These are phyloP conservation scores for Camelus dromedarius DNA, from an alignment of 2,113 vertebrate genomes.

Conservation along the genomic window DNA sequence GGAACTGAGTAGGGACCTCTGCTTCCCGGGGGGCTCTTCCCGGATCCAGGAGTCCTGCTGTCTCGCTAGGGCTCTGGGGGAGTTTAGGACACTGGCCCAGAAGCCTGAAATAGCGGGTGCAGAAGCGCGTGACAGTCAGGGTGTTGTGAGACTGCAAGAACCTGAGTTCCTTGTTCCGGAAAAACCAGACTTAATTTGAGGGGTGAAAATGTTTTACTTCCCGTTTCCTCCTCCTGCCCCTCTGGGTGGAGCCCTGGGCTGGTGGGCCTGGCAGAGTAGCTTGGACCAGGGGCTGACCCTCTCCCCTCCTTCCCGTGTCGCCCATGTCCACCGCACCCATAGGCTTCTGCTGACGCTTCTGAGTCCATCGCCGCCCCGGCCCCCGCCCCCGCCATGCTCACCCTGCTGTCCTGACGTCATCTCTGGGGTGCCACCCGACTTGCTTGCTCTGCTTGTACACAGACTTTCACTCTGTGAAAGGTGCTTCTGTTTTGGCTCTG, in stretches of 20 bases:
- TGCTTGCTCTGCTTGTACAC: constrained; percentile 81
- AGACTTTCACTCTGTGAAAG: constrained; percentile 59
- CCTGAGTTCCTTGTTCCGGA: background rate
- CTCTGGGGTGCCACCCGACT: constrained; percentile 51
- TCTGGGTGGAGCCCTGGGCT: background rate
- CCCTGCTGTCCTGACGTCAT: background rate
- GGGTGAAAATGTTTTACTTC: rapidly evolving
- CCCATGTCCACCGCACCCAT: background rate
- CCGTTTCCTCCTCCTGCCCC: background rate
- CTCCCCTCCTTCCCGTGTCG: background rate
- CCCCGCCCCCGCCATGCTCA: background rate
- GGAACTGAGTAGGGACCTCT: background rate
- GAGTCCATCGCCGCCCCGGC: background rate
- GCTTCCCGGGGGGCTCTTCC: background rate
- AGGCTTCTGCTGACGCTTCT: background rate
- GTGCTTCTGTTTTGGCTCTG: constrained; percentile 76
- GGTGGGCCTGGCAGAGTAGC: background rate
- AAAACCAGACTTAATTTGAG: background rate
- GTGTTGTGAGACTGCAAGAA: background rate
- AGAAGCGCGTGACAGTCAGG: rapidly evolving
- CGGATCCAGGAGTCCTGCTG: background rate
- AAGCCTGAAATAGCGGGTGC: background rate
- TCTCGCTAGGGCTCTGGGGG: background rate
- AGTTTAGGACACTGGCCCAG: background rate
- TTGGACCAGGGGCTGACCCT: background rate